Evolutionary conservation across 2,888 invertebrate genomes (phyloP).

Genomic region (Drosophila atroscutellata): DNA sequence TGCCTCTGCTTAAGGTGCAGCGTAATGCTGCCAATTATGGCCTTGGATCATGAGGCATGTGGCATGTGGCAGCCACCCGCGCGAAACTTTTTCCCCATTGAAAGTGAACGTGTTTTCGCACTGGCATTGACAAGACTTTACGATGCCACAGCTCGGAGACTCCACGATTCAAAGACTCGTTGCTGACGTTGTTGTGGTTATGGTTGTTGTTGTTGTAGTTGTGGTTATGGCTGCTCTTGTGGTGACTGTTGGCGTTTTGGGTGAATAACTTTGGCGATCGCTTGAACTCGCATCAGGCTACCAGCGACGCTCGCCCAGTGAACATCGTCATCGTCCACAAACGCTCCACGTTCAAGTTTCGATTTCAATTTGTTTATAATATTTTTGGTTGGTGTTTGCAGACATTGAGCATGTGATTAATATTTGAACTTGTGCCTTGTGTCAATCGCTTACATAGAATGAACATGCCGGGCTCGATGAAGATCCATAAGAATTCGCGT

Average conservation of each 20-base stretch:
- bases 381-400: background rate
- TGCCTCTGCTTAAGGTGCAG: background rate
- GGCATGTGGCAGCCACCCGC: slow-evolving; percentile 39
- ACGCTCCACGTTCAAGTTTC: slow-evolving; percentile 2
- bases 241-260: slow-evolving; percentile 57
- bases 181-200: slow-evolving; percentile 18
- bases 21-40: slow-evolving; percentile 44
- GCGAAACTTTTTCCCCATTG: slow-evolving; percentile 71
- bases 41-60: slow-evolving; percentile 22
- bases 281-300: slow-evolving; percentile 71
- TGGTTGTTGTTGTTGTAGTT: slow-evolving; percentile 13
- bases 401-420: slow-evolving; percentile 39
- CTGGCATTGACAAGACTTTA: slow-evolving; percentile 30
- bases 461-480: slow-evolving; percentile 76
- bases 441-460: slow-evolving; percentile 18
- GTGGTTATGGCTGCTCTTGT: slow-evolving; percentile 16
- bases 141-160: slow-evolving; percentile 15
- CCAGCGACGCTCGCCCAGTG: slow-evolving; percentile 62
- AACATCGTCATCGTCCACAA: slow-evolving; percentile 61
- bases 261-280: slow-evolving; percentile 73
- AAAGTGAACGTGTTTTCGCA: slow-evolving; percentile 75
- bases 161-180: slow-evolving; percentile 25
- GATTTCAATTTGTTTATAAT: background rate
- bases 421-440: slow-evolving; percentile 1
- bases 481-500: slow-evolving; percentile 77